Evolutionary conservation across 1,140 invertebrate genomes (phyloP).

Genomic region (Drosophila lini): DNA sequence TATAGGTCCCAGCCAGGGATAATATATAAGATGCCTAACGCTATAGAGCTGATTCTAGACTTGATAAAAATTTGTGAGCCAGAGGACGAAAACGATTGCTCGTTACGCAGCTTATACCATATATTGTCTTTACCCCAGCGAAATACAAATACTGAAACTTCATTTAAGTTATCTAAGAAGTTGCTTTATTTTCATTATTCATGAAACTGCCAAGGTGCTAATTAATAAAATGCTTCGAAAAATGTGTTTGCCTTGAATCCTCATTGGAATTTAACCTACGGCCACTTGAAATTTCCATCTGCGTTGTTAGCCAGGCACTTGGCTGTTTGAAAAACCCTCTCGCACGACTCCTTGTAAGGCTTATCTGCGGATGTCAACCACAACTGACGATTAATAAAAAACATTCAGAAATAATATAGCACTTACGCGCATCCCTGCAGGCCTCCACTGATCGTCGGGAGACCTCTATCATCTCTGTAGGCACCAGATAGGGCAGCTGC

Average conservation of each 20-base stretch:
- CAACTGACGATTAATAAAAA: neutral
- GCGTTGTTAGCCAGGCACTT: slow-evolving; percentile 10
- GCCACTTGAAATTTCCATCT: slow-evolving; percentile 20
- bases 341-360: slow-evolving; percentile 73
- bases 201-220: neutral
- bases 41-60: too few species aligned
- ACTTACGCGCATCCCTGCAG: slow-evolving; percentile 80
- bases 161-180: neutral
- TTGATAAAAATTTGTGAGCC: too few species aligned
- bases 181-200: neutral
- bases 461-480: slow-evolving; percentile 55
- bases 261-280: neutral
- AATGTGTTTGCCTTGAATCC: neutral
- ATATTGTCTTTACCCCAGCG: too few species aligned
- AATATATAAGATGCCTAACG: too few species aligned
- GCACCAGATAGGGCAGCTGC: slow-evolving; percentile 70
- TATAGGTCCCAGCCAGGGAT: too few species aligned
- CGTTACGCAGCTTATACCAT: too few species aligned
- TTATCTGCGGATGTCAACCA: slow-evolving; percentile 56
- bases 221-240: neutral
- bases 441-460: slow-evolving; percentile 49
- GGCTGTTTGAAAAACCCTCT: slow-evolving; percentile 29
- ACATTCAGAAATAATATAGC: neutral
- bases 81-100: too few species aligned
- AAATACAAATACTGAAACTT: neutral